Base-by-base conservation (phyloP, 2,113 vertebrate species). In the Toxotes chatareus region DNA sequence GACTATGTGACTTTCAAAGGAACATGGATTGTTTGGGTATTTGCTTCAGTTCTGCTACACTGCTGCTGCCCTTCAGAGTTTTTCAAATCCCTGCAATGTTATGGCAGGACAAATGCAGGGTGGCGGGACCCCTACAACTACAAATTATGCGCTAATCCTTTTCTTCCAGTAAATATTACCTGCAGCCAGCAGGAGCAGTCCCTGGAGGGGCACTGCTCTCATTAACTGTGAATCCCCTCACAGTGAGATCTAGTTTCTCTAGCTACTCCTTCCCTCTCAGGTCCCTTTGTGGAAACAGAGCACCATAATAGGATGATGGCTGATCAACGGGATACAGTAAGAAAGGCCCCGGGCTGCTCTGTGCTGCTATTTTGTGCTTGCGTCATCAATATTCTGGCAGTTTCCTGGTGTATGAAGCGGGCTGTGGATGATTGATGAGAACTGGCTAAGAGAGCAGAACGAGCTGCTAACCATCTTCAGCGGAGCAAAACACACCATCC, bases 381-480 rank as follows among this genome's bases (percentile, higher is more conserved):
- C 49, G 42, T 91, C 88, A 88, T 91, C 86, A 90, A 91, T 92
- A 91, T 82, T 83, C 77, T 47, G 83, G 64, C 79, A 84, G 63
- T 71, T 89, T 86, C 59, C 80, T 73, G 73, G 66, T 76, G 76
- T 65, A 71, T 34, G 76, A 77, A 70, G 83, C 83, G 27, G 57
- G 76, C 40, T 44, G 76, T 13, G 42, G 83, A 84, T 86, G 91
- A 92, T 84, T 85, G 89, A 93, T 92, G 90, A 87, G 49, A 40
- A 27, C 63, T 46, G 76, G 76, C 56, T 61, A 36, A 68, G 70
- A 65, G 88, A 87, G 83, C 56, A 38, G 79, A 87, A 59, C 7
- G 64, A 82, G 89, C 67, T 55, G 73, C 80, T 76, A 82, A 85
- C 74, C 60, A 31, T 80, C 79, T 62, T 68, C 85, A 79, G 7